Conservation (phyloP, 2,888 invertebrate genomes). For the Tenthredo notha region DNA sequence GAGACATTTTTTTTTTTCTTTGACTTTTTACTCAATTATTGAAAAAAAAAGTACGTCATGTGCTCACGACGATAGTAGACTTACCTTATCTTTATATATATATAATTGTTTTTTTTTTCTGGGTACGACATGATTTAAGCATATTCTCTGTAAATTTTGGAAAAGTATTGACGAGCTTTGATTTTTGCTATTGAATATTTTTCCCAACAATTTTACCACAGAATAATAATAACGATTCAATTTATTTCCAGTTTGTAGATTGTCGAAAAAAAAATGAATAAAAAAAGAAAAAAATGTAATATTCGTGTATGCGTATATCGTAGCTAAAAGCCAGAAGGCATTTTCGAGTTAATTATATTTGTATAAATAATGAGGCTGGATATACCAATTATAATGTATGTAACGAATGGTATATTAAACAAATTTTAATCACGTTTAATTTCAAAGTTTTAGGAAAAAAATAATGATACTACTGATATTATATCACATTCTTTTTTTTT, state of each 20-base stretch:
- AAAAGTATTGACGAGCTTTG: no score
- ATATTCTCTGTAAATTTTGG: no score
- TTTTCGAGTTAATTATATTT: neutral
- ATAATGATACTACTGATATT: neutral
- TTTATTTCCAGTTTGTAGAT: neutral
- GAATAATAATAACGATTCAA: neutral
- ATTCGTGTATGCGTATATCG: neutral
- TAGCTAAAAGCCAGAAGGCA: neutral
- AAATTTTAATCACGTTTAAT: neutral
- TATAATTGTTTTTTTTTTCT: no score
- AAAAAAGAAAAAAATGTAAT: neutral
- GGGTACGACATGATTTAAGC: no score
- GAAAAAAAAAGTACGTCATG: neutral
- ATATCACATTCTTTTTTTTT: no score
- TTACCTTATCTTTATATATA: neutral
- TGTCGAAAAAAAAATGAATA: neutral
- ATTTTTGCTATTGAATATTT: no score
- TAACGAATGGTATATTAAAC: conserved; percentile 4
- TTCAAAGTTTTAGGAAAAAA: neutral
- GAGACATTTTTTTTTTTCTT: neutral
- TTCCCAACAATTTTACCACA: neutral
- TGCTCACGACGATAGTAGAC: no score
- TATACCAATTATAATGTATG: neutral
- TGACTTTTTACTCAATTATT: neutral
- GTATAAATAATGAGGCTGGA: conserved; percentile 14